Percentiles rank a stretch among this genome's conserved stretches.
Evolutionary conservation across 2,888 invertebrate genomes (phyloP).

Genomic region (Lathronympha strigana): DNA sequence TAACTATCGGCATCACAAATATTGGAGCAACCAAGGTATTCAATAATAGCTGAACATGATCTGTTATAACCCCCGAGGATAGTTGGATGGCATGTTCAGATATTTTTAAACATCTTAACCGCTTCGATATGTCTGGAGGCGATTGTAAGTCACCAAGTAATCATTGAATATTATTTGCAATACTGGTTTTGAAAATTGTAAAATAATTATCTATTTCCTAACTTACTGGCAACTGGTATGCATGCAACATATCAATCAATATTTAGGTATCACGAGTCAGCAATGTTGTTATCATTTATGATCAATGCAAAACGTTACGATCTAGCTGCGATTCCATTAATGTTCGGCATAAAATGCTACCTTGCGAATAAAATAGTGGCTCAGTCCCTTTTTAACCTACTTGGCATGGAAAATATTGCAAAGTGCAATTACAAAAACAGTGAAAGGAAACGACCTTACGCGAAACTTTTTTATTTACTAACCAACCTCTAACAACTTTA

Average conservation of each 20-base stretch:
- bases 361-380: neutral
- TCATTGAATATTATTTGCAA: too few species aligned
- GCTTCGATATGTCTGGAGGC: too few species aligned
- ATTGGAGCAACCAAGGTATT: too few species aligned
- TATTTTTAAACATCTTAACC: too few species aligned
- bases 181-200: too few species aligned
- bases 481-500: constrained; percentile 1
- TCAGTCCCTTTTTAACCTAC: neutral
- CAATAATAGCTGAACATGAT: too few species aligned
- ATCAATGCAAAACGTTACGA: neutral
- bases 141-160: too few species aligned
- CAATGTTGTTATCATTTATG: constrained; percentile 1
- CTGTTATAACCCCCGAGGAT: too few species aligned
- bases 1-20: too few species aligned
- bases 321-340: neutral
- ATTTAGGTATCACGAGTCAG: neutral
- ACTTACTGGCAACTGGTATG: too few species aligned
- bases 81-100: too few species aligned
- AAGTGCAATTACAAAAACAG: constrained; percentile 13
- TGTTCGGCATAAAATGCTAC: neutral
- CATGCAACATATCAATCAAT: constrained; percentile 1
- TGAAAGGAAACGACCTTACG: constrained; percentile 23
- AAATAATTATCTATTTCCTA: too few species aligned
- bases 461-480: constrained; percentile 2
- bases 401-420: constrained; percentile 7